A percentile compares a stretch with the other conserved stretches of the same genome.
phyloP scores from a whole-genome alignment of 1,140 invertebrate species.

The Euglossa dilemma region DNA sequence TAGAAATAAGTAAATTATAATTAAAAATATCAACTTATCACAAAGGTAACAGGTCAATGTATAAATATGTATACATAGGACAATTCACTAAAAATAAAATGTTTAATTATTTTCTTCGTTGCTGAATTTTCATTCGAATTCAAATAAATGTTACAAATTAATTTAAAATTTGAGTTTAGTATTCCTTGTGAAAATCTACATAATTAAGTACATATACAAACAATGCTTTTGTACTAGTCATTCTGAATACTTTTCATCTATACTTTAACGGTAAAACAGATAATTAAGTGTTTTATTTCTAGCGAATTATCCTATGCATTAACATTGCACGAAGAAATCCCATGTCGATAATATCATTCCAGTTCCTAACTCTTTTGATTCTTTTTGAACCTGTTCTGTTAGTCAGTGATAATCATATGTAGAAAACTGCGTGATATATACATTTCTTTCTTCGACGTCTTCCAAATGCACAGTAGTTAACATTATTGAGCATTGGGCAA shows the following conservation, averaged over 20 bases:
- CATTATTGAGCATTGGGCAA: conserved; percentile 57
- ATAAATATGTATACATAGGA: conserved; percentile 12
- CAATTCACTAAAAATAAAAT: not conserved
- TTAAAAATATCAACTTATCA: conserved; percentile 34
- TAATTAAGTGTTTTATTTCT: not conserved
- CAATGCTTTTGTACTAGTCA: not conserved
- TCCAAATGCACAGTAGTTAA: conserved; percentile 58
- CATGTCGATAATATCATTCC: not conserved
- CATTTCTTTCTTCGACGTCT: conserved; percentile 45
- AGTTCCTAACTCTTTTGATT: not conserved
- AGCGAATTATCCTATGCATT: not conserved
- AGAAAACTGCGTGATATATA: conserved; percentile 39
- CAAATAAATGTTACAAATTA: not conserved
- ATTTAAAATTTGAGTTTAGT: not conserved
- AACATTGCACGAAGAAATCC: conserved; percentile 6
- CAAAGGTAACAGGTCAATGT: not conserved
- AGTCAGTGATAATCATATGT: conserved; percentile 36
- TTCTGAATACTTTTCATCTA: not conserved
- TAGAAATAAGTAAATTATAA: conserved; percentile 13
- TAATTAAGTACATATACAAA: not conserved
- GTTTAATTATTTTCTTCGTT: not conserved
- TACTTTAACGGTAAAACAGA: not conserved
- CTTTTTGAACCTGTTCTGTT: not conserved
- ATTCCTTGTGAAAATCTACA: too few relatives aligned
- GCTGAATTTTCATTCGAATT: not conserved